phyloP scores from a whole-genome alignment of 2,888 invertebrate species.

The Syrista parreyssii region DNA sequence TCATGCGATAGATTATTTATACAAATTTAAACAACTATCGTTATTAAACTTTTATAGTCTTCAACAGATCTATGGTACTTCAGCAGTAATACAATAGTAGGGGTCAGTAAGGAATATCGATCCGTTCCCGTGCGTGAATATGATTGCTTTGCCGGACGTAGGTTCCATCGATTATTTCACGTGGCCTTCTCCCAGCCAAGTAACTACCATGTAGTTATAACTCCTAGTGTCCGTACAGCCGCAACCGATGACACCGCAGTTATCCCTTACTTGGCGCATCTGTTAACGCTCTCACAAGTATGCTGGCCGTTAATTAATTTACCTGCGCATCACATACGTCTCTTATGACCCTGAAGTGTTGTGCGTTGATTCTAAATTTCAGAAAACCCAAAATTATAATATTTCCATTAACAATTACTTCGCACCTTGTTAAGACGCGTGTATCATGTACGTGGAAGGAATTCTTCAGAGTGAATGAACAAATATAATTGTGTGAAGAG shows the following conservation, averaged over 20 bases:
- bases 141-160: slow-evolving; percentile 35
- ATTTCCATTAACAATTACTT: not conserved
- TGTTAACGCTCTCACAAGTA: not conserved
- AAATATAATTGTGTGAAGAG: not conserved
- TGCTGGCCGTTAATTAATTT: not conserved
- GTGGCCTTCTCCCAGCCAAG: slow-evolving; percentile 28
- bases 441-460: not conserved
- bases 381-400: not conserved
- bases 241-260: not conserved
- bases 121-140: slow-evolving; percentile 42
- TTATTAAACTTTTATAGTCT: not conserved
- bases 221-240: not conserved
- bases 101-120: slow-evolving; percentile 38
- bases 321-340: not conserved
- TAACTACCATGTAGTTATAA: not conserved
- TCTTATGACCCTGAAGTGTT: not conserved
- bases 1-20: not conserved
- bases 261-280: not conserved
- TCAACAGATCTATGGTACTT: slow-evolving; percentile 3
- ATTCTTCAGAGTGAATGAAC: not conserved
- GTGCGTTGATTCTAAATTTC: not conserved
- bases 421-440: not conserved
- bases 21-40: not conserved
- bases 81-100: slow-evolving; percentile 13
- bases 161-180: slow-evolving; percentile 50